Conservation (phyloP, 2,888 invertebrate genomes). For the Cheiracanthium punctorium region DNA sequence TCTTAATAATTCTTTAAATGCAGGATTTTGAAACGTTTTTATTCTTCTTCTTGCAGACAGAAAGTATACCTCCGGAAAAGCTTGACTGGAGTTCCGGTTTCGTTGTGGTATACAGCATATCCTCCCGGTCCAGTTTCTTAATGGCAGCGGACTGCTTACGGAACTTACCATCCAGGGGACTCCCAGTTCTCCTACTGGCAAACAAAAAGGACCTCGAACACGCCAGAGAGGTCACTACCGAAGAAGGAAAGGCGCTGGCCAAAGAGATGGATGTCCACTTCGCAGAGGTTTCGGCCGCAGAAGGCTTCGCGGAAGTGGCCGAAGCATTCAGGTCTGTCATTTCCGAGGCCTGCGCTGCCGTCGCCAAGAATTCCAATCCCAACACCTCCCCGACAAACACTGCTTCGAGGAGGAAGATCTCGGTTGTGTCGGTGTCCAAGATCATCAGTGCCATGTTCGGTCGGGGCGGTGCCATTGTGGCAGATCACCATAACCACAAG, state of each 20-base stretch:
- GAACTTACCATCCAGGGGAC: constrained; percentile 20
- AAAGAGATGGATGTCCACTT: constrained; percentile 40
- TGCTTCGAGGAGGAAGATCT: constrained; percentile 38
- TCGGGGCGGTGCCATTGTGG: constrained; percentile 22
- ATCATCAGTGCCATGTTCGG: constrained; percentile 65
- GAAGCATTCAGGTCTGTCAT: constrained; percentile 52
- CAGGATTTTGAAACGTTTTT: background rate
- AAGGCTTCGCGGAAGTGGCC: constrained; percentile 52
- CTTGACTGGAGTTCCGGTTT: constrained; percentile 65
- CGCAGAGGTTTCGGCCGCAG: constrained; percentile 64
- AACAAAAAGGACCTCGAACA: constrained; percentile 66
- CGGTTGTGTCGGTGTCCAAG: constrained; percentile 62
- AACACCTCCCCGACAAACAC: constrained; percentile 49
- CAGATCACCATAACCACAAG: constrained; percentile 54
- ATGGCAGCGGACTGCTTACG: constrained; percentile 67
- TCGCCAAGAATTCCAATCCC: constrained; percentile 15
- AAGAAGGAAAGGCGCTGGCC: constrained; percentile 50
- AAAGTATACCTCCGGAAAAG: constrained; percentile 67
- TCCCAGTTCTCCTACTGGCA: constrained; percentile 50
- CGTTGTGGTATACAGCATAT: constrained; percentile 70
- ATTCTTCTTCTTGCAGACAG: constrained; percentile 47
- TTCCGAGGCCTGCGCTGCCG: constrained; percentile 20
- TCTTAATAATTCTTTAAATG: no score
- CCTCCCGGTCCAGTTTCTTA: constrained; percentile 67
- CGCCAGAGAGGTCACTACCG: constrained; percentile 49